phyloP scores from a whole-genome alignment of 2,888 invertebrate genomes.

The Tachystola acroxantha region DNA sequence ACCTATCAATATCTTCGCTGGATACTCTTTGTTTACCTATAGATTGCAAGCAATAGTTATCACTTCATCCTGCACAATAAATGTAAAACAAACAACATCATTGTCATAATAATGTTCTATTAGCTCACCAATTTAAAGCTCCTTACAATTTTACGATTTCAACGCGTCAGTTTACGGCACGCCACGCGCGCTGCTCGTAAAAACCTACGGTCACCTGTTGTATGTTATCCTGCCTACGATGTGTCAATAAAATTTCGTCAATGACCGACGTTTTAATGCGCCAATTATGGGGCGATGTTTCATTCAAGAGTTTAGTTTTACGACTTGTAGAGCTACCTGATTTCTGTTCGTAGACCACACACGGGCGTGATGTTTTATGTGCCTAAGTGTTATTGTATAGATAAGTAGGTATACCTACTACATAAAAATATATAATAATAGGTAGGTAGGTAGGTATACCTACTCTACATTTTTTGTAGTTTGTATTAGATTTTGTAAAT shows the following conservation, averaged over 20 bases:
- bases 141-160: constrained; percentile 62
- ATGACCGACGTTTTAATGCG: constrained; percentile 61
- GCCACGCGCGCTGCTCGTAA: constrained; percentile 63
- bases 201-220: constrained; percentile 73
- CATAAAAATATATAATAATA: too few species aligned
- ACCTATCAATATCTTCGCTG: too few species aligned
- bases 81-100: constrained; percentile 60
- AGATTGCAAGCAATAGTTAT: too few species aligned
- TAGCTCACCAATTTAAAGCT: constrained; percentile 59
- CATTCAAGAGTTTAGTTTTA: constrained; percentile 52
- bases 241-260: constrained; percentile 65
- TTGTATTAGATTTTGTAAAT: too few species aligned
- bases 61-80: too few species aligned
- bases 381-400: background rate
- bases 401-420: background rate
- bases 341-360: background rate
- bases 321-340: constrained; percentile 20
- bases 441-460: too few species aligned
- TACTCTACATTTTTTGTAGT: too few species aligned
- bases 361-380: too few species aligned
- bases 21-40: too few species aligned
- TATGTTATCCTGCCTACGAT: constrained; percentile 49
- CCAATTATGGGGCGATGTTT: constrained; percentile 58
- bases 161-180: constrained; percentile 52
- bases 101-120: constrained; percentile 60